Base-by-base conservation (phyloP, 2,797 vertebrate species). In the Fratercula arctica region DNA sequence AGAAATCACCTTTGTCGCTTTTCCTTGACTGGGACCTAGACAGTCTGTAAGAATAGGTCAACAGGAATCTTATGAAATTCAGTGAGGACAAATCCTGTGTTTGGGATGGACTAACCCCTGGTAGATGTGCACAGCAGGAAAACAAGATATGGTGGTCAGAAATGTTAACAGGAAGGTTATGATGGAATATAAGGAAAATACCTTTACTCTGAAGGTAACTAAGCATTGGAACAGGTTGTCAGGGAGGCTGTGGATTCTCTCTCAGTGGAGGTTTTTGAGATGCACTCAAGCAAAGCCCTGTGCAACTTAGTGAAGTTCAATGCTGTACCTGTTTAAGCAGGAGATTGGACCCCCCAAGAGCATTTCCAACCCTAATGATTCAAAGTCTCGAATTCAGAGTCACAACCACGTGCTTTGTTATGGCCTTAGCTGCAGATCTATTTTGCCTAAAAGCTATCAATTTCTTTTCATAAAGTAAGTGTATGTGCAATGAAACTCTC, bases 311-410 rank as follows among this genome's bases (percentile, higher is more conserved):
- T 70, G 11, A 51, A 51, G 24, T 46, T 93, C 4, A 24, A 3
- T 63, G 20, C 15, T 68, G 18, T 46, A 33, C 3, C 14, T 74
- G 12, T 63, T 84, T 35, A 79, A 51, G 63, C 25, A 35, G 64
- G 33, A 57, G 8, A 24, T 28, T 67, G 20, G 43, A 31, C 10
- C 35, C 33, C 12, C 20, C 46, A 20, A 16, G 31, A 19, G 26
- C 13, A 6, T 50, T 76, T 80, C 46, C 64, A 37, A 13, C 21
- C 11, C 16, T 46, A 7, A 10, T 35, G 29, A 21, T 54, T 63
- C 0, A 6, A 35, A 1, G 12, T 39, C 48, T 91, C 0, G 0
- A 78, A 63, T 39, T 81, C 17, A 17, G n/a, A 23, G 11, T 54
- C 11, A 9, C 4, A 56, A 2, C 3, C 39, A 24, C 11, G 3